These are phyloP conservation scores for Panzeria rudis DNA, from an alignment of 2,888 invertebrate genomes.

Conservation along the genomic window DNA sequence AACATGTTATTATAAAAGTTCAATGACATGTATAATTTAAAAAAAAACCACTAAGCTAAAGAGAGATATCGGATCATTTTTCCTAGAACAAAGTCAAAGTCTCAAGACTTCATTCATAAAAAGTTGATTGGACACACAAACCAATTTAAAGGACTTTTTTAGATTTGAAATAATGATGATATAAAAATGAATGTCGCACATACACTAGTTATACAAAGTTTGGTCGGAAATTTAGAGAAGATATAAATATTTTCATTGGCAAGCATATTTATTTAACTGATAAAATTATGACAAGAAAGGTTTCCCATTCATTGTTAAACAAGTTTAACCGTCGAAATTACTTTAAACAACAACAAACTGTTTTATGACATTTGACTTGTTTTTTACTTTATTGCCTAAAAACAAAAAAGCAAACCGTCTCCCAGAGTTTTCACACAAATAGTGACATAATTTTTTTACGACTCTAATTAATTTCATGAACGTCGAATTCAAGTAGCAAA, in stretches of 20 bases:
- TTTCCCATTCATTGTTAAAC: too few relatives aligned
- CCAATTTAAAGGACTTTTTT: neutral
- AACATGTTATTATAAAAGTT: conserved; percentile 35
- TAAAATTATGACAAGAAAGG: neutral
- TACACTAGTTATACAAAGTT: too few relatives aligned
- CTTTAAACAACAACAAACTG: neutral
- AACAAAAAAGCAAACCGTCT: neutral
- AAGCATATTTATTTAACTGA: neutral
- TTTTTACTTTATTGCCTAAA: neutral
- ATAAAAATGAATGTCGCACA: too few relatives aligned
- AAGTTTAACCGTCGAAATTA: neutral
- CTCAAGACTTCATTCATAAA: neutral
- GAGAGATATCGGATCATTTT: neutral
- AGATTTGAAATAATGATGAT: neutral
- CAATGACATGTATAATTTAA: conserved; percentile 3
- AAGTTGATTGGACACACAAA: neutral
- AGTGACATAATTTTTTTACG: neutral
- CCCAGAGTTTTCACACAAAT: neutral
- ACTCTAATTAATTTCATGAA: too few relatives aligned
- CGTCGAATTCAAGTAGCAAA: neutral
- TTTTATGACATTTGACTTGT: conserved; percentile 9
- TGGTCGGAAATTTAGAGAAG: too few relatives aligned
- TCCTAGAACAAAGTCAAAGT: neutral
- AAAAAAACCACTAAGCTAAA: neutral
- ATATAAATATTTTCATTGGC: too few relatives aligned